phyloP scores from a whole-genome alignment of 2,888 invertebrate genomes.

The Conistra vaccinii region DNA sequence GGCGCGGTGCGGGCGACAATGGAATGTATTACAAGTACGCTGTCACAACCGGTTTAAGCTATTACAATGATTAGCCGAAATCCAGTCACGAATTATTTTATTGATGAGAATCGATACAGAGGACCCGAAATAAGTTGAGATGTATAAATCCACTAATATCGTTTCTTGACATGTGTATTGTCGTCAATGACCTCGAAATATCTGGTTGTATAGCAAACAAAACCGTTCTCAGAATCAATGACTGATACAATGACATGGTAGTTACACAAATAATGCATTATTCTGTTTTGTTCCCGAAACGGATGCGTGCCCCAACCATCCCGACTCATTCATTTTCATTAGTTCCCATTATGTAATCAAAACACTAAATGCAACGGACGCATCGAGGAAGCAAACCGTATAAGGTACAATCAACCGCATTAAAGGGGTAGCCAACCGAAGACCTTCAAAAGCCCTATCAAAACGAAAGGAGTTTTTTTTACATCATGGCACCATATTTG shows the following conservation, averaged over 20 bases:
- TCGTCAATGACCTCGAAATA: slow-evolving; percentile 59
- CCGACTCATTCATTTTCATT: slow-evolving; percentile 75
- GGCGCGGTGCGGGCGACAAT: slow-evolving; percentile 64
- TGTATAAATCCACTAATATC: slow-evolving; percentile 48
- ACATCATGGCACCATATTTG: slow-evolving; percentile 73
- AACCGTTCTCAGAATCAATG: slow-evolving; percentile 62
- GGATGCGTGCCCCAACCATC: slow-evolving; percentile 64
- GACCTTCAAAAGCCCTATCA: slow-evolving; percentile 70
- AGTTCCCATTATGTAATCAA: slow-evolving; percentile 74
- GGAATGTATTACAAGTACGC: slow-evolving; percentile 73
- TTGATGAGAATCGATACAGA: slow-evolving; percentile 69
- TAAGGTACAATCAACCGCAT: slow-evolving; percentile 72
- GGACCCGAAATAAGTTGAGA: slow-evolving; percentile 48
- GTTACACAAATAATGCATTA: slow-evolving; percentile 65
- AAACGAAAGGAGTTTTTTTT: slow-evolving; percentile 72
- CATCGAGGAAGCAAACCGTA: slow-evolving; percentile 73
- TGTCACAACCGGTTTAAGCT: slow-evolving; percentile 76
- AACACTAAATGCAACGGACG: slow-evolving; percentile 68
- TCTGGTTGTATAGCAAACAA: slow-evolving; percentile 62
- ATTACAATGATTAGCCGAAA: slow-evolving; percentile 78
- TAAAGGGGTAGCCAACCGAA: slow-evolving; percentile 72
- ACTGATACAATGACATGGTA: slow-evolving; percentile 51
- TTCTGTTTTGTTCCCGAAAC: slow-evolving; percentile 64
- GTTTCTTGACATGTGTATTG: slow-evolving; percentile 53
- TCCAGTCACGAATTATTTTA: slow-evolving; percentile 77